Evolutionary conservation across 2,797 vertebrate species (phyloP).

Genomic region (Myotis pilosus): DNA sequence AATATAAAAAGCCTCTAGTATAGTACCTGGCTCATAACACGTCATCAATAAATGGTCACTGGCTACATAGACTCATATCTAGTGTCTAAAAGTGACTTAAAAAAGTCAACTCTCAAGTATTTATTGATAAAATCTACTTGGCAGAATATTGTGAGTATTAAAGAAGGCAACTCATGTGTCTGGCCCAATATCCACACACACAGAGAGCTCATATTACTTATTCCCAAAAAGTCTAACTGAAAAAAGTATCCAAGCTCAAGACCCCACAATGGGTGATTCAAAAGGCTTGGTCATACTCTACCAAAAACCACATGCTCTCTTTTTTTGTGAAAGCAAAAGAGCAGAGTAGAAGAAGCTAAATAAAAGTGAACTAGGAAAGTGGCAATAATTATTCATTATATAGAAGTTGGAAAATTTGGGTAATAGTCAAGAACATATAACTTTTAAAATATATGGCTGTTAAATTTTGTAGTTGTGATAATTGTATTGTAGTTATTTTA

Average conservation of each 20-base stretch:
- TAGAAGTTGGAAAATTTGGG: neutral
- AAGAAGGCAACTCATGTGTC: neutral
- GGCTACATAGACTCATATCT: neutral
- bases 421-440: slow-evolving; percentile 11
- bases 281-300: neutral
- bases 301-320: neutral
- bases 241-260: neutral
- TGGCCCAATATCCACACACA: neutral
- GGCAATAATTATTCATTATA: neutral
- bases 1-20: neutral
- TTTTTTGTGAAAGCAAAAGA: slow-evolving; percentile 10
- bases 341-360: slow-evolving; percentile 12
- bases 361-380: neutral
- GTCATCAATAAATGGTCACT: neutral
- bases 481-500: neutral
- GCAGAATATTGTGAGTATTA: neutral
- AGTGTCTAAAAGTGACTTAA: slow-evolving; percentile 27
- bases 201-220: neutral
- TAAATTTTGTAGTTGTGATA: slow-evolving; percentile 1
- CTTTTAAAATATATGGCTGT: slow-evolving; percentile 7
- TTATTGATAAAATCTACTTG: slow-evolving; percentile 53
- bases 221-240: slow-evolving; percentile 18
- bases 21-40: neutral
- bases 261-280: slow-evolving; percentile 1
- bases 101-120: slow-evolving; percentile 24